A percentile compares a stretch with the other conserved stretches of the same genome.
Evolutionary conservation across 2,888 invertebrate genomes (phyloP).

Genomic region (Drosophila pseudotalamancana): DNA sequence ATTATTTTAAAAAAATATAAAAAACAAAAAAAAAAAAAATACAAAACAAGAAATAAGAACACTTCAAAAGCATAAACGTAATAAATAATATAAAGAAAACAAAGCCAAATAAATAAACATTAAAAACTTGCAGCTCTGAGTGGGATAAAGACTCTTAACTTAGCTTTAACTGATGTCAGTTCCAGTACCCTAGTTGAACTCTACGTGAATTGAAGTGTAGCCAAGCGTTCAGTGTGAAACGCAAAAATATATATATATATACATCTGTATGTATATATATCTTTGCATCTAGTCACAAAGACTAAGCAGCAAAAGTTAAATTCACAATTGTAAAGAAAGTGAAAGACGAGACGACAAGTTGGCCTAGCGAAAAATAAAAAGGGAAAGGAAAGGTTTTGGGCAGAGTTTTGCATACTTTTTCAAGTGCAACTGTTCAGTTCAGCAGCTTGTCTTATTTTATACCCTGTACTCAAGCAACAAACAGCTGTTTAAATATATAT

Average conservation of each 20-base stretch:
- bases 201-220: slow-evolving; percentile 62
- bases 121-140: slow-evolving; percentile 40
- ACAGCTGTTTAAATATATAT: slow-evolving; percentile 50
- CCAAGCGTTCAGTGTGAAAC: slow-evolving; percentile 76
- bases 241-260: slow-evolving; percentile 26
- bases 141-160: slow-evolving; percentile 14
- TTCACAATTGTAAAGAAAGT: slow-evolving; percentile 73
- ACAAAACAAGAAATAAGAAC: no score
- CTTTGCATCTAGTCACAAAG: slow-evolving; percentile 40
- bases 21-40: slow-evolving; percentile 14
- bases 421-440: slow-evolving; percentile 59
- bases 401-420: slow-evolving; percentile 32
- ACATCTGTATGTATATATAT: neutral
- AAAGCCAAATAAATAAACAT: slow-evolving; percentile 33
- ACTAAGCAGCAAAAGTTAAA: slow-evolving; percentile 63
- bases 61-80: slow-evolving; percentile 52
- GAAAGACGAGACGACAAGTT: slow-evolving; percentile 55
- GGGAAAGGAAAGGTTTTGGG: slow-evolving; percentile 65
- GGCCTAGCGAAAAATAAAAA: slow-evolving; percentile 22
- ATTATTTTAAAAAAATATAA: neutral
- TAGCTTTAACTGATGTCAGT: slow-evolving; percentile 67
- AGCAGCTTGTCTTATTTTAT: no score
- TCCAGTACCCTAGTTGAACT: slow-evolving; percentile 43
- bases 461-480: slow-evolving; percentile 50
- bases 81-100: slow-evolving; percentile 40